phyloP scores from a whole-genome alignment of 2,113 vertebrate genomes.

The Synchiropus splendidus region DNA sequence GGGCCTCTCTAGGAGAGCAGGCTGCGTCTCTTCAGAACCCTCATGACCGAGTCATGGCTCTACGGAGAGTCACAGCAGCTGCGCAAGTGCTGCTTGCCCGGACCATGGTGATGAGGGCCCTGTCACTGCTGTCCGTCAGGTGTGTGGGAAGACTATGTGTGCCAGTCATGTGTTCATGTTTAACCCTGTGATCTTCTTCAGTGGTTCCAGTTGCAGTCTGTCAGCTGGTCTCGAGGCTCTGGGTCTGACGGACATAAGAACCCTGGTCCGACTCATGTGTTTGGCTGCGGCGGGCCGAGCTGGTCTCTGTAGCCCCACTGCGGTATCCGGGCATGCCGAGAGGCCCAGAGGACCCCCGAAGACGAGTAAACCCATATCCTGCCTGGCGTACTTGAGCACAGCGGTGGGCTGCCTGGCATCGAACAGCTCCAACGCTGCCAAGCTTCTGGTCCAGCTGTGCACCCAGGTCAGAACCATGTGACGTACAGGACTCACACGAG shows the following conservation, averaged over 20 bases:
- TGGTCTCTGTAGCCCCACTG: slow-evolving; percentile 79
- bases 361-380: slow-evolving; percentile 90
- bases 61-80: slow-evolving; percentile 88
- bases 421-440: slow-evolving; percentile 88
- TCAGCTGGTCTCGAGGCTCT: slow-evolving; percentile 96
- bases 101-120: slow-evolving; percentile 96
- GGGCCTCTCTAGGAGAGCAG: slow-evolving; percentile 89
- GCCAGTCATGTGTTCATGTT: too few species aligned
- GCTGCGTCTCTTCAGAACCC: slow-evolving; percentile 83
- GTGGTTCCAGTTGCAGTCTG: slow-evolving; percentile 94
- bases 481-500: background rate
- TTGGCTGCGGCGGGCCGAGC: slow-evolving; percentile 90
- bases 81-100: slow-evolving; percentile 91
- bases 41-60: slow-evolving; percentile 86
- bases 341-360: slow-evolving; percentile 79
- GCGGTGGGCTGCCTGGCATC: slow-evolving; percentile 94
- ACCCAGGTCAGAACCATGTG: slow-evolving; percentile 73
- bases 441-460: slow-evolving; percentile 90
- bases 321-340: slow-evolving; percentile 56
- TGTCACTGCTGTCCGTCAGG: slow-evolving; percentile 82
- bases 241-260: slow-evolving; percentile 91
- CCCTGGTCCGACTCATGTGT: slow-evolving; percentile 91
- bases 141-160: slow-evolving; percentile 6
- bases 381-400: slow-evolving; percentile 92
- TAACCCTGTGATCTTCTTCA: slow-evolving; percentile 29